Percentiles rank a stretch among this genome's conserved stretches.
Conservation (phyloP, 2,113 vertebrate genomes). For the Guaruba guarouba region DNA sequence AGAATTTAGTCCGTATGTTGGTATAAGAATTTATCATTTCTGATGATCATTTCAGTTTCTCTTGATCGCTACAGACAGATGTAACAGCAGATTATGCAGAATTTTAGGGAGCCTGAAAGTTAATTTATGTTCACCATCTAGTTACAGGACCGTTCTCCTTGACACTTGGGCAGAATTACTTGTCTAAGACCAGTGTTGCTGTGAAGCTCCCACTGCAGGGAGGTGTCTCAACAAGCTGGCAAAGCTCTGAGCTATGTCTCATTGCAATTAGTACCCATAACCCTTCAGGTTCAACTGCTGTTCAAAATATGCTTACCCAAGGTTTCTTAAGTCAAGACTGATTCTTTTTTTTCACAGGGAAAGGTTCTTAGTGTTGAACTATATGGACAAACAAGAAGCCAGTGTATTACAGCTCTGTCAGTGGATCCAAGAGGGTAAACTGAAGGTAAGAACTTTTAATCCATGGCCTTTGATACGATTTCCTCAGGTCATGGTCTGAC, state of each 20-base stretch:
- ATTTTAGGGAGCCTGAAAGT: neutral
- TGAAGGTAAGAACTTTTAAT: slow-evolving; percentile 81
- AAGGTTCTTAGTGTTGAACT: slow-evolving; percentile 87
- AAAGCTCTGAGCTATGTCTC: neutral
- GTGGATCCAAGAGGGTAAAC: slow-evolving; percentile 84
- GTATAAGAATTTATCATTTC: neutral
- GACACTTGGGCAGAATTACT: neutral
- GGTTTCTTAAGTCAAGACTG: neutral
- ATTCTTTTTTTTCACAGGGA: slow-evolving; percentile 77
- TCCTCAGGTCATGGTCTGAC: neutral
- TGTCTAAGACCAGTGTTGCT: neutral
- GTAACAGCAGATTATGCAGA: neutral
- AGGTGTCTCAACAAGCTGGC: neutral
- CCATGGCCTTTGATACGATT: neutral
- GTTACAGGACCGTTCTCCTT: neutral
- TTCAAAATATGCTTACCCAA: neutral
- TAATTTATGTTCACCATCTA: neutral
- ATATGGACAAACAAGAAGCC: slow-evolving; percentile 82
- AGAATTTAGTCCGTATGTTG: neutral
- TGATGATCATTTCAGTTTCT: neutral
- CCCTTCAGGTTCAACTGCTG: neutral
- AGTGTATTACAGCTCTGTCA: slow-evolving; percentile 83
- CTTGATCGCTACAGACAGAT: neutral
- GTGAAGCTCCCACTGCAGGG: neutral
- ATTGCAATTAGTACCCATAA: neutral